phyloP scores from a whole-genome alignment of 2,113 vertebrate genomes.

The Motacilla tschutschensis region DNA sequence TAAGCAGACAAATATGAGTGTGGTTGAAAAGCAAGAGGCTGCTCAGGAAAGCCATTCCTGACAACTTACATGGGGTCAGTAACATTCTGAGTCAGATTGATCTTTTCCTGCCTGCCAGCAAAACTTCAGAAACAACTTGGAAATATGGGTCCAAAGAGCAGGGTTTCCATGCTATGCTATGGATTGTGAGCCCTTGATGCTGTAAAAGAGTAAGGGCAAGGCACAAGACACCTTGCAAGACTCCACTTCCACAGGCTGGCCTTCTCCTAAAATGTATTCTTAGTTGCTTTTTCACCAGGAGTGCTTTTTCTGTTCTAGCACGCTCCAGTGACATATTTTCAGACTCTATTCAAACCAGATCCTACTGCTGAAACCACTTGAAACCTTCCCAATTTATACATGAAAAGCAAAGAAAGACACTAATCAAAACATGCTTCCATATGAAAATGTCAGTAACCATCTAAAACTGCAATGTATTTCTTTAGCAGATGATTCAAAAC shows the following conservation, averaged over 20 bases:
- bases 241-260: background rate
- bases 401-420: background rate
- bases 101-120: background rate
- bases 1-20: background rate
- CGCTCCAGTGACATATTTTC: background rate
- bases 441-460: background rate
- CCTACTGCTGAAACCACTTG: background rate
- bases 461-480: background rate
- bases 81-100: background rate
- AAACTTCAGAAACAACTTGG: background rate
- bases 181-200: background rate
- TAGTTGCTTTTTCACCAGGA: background rate
- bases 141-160: fast-evolving
- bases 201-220: background rate
- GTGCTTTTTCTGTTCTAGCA: background rate
- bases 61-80: background rate
- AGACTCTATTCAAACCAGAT: background rate
- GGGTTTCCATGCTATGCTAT: background rate
- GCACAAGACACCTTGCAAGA: background rate
- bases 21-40: background rate
- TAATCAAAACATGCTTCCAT: background rate
- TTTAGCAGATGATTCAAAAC: background rate
- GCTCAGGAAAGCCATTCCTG: background rate
- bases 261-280: background rate
- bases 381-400: background rate